These are phyloP conservation scores for Drosophila niveifrons DNA, from an alignment of 2,888 invertebrate species.

Conservation along the genomic window DNA sequence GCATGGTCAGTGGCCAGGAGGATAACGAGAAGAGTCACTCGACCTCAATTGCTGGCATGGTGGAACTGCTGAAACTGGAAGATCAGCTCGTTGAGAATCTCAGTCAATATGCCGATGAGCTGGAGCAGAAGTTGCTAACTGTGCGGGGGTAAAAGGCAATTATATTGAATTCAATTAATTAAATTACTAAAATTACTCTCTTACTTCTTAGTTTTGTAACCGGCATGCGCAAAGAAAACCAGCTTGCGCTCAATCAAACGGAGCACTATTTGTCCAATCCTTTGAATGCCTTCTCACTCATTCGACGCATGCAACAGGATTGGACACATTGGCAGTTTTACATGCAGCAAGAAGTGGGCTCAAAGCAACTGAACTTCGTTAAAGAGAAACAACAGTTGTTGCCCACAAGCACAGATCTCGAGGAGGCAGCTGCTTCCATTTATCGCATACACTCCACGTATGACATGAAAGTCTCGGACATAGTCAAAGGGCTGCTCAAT, in stretches of 20 bases:
- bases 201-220: slow-evolving; percentile 68
- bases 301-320: slow-evolving; percentile 80
- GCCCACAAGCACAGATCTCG: slow-evolving; percentile 95
- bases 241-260: slow-evolving; percentile 48
- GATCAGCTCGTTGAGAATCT: slow-evolving; percentile 71
- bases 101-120: slow-evolving; percentile 64
- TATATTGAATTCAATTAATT: too few relatives aligned
- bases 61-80: slow-evolving; percentile 71
- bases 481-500: slow-evolving; percentile 93
- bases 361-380: slow-evolving; percentile 51
- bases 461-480: slow-evolving; percentile 91
- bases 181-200: not conserved
- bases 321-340: slow-evolving; percentile 78
- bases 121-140: slow-evolving; percentile 69
- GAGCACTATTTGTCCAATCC: slow-evolving; percentile 80
- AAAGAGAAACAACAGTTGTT: slow-evolving; percentile 45
- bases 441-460: slow-evolving; percentile 97
- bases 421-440: slow-evolving; percentile 96
- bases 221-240: slow-evolving; percentile 65
- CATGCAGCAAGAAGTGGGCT: slow-evolving; percentile 68
- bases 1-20: slow-evolving; percentile 25
- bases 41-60: slow-evolving; percentile 81
- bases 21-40: slow-evolving; percentile 67
- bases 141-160: slow-evolving; percentile 73
- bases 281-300: slow-evolving; percentile 73